Evolutionary conservation across 2,113 vertebrate genomes (phyloP).

Genomic region (Clarias macrocephalus): DNA sequence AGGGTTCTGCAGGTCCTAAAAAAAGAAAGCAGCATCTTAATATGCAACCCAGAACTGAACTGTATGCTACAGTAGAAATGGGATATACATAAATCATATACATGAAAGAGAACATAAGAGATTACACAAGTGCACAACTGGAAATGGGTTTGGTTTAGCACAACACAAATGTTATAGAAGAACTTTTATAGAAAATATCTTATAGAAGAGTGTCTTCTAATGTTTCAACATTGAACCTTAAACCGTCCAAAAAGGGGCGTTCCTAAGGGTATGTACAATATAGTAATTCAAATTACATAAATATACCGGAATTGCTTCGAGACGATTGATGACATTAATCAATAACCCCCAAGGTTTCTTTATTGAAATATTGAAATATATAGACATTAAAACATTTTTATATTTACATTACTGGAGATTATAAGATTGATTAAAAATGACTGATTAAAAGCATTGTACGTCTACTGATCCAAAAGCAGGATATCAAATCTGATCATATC

Average conservation of each 20-base stretch:
- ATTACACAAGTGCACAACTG: neutral
- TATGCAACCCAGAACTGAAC: neutral
- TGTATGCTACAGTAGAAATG: neutral
- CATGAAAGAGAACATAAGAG: neutral
- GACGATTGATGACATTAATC: neutral
- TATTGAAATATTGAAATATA: neutral
- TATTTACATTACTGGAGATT: neutral
- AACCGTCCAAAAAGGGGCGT: neutral
- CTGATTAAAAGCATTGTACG: neutral
- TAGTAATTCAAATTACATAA: neutral
- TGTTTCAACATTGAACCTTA: neutral
- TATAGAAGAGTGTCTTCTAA: neutral
- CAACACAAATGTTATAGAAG: neutral
- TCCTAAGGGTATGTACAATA: neutral
- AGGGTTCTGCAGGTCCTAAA: constrained; percentile 29
- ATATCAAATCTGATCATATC: neutral
- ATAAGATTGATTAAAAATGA: neutral
- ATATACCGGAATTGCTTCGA: neutral
- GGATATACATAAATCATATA: constrained; percentile 13
- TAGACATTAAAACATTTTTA: neutral
- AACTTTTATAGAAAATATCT: neutral
- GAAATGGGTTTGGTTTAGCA: neutral
- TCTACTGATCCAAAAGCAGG: neutral
- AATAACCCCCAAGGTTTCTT: neutral
- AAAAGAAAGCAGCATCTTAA: neutral